Evolutionary conservation across 1,140 invertebrate species (phyloP).

Genomic region (Drosophila truncata): DNA sequence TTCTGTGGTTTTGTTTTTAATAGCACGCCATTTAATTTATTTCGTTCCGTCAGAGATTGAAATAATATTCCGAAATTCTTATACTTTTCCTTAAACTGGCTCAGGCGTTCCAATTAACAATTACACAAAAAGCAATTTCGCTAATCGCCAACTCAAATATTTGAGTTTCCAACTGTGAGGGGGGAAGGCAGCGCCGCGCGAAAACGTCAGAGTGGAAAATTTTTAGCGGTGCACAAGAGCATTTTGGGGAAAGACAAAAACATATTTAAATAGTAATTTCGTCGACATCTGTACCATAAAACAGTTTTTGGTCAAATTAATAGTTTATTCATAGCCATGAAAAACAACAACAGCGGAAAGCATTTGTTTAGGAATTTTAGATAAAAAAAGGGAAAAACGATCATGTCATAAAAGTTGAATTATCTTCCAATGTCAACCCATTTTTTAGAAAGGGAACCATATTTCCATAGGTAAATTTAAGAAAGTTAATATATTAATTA

Average conservation of each 20-base stretch:
- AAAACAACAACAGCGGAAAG: not conserved
- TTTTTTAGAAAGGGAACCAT: no score
- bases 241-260: conserved; percentile 18
- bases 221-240: conserved; percentile 29
- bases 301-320: conserved; percentile 14
- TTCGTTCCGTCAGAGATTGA: conserved; percentile 8
- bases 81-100: conserved; percentile 3
- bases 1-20: conserved; percentile 9
- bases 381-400: not conserved
- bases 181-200: not conserved
- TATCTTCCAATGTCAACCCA: no score
- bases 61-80: conserved; percentile 21
- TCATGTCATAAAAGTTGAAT: no score
- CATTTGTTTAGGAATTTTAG: not conserved
- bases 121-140: conserved; percentile 51
- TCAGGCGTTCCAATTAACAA: conserved; percentile 57
- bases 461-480: no score
- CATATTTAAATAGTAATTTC: conserved; percentile 35
- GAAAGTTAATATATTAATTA: no score
- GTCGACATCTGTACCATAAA: conserved; percentile 22
- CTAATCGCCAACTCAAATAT: conserved; percentile 54
- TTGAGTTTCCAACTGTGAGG: conserved; percentile 21
- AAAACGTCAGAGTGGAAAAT: conserved; percentile 56
- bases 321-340: not conserved
- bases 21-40: conserved; percentile 18